These are phyloP conservation scores for Apeltes quadracus DNA, from an alignment of 2,113 vertebrate species.

Conservation along the genomic window DNA sequence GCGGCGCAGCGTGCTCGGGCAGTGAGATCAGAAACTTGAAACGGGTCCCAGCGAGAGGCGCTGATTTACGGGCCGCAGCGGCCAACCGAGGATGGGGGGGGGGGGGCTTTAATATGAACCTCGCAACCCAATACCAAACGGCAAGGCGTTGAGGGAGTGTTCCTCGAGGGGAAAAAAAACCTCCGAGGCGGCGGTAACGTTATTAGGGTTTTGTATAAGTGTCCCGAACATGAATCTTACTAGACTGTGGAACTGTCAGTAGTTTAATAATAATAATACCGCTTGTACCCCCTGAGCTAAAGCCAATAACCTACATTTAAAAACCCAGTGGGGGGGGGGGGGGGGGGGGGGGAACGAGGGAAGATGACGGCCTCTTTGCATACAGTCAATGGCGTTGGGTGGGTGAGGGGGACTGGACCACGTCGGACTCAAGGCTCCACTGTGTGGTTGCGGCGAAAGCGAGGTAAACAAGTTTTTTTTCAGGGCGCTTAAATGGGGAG, in stretches of 20 bases:
- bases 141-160: background rate
- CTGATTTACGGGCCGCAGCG: conserved; percentile 62
- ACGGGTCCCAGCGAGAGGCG: conserved; percentile 43
- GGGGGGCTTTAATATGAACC: conserved; percentile 17
- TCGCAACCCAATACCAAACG: background rate
- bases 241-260: background rate
- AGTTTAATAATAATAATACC: no score
- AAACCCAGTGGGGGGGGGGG: conserved; percentile 19
- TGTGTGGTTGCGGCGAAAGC: conserved; percentile 39
- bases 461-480: conserved; percentile 55
- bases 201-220: background rate
- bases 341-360: no score
- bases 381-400: conserved; percentile 35
- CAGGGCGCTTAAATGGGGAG: conserved; percentile 16
- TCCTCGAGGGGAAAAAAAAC: no score
- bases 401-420: conserved; percentile 25
- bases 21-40: conserved; percentile 73
- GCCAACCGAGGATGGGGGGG: conserved; percentile 44
- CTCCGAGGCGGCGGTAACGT: background rate
- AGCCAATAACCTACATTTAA: conserved; percentile 21
- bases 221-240: background rate
- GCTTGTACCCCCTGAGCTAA: background rate
- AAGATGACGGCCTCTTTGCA: conserved; percentile 45
- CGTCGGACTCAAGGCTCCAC: conserved; percentile 28
- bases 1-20: conserved; percentile 52